A percentile compares a stretch with the other conserved stretches of the same genome.
Conservation (phyloP, 2,797 vertebrate species). For the Centropyge bicolor region DNA sequence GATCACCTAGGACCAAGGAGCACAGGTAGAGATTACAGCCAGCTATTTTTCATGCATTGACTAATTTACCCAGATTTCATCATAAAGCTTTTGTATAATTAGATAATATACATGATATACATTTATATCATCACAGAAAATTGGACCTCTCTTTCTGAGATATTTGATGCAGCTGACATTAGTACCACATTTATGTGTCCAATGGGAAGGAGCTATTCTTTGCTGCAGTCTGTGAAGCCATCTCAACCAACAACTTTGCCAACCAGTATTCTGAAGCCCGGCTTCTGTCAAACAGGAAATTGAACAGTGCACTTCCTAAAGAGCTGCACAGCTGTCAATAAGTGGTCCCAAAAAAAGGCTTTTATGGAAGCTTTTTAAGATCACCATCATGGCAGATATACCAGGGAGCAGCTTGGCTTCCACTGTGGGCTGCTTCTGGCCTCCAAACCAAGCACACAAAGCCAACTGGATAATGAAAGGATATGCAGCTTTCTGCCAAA, state of each 20-base stretch:
- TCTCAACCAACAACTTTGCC: constrained; percentile 37
- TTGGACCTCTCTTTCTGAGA: not conserved
- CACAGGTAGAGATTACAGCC: not conserved
- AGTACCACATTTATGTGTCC: constrained; percentile 2
- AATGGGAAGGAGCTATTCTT: constrained; percentile 37
- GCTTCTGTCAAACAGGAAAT: constrained; percentile 68
- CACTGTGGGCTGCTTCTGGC: constrained; percentile 58
- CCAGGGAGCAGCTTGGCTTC: constrained; percentile 64
- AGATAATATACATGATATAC: not conserved
- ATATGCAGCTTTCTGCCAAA: constrained; percentile 52
- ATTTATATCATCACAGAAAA: not conserved
- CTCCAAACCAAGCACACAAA: constrained; percentile 50
- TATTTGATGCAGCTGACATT: constrained; percentile 6
- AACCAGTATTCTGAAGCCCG: constrained; percentile 40
- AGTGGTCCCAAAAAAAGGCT: constrained; percentile 50
- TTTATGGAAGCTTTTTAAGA: constrained; percentile 64
- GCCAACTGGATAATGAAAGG: constrained; percentile 68
- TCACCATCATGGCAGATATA: constrained; percentile 60
- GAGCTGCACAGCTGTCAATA: constrained; percentile 56
- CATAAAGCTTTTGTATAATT: not conserved
- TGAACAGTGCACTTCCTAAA: constrained; percentile 70
- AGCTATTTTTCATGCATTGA: not conserved
- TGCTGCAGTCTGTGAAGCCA: constrained; percentile 34
- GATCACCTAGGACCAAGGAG: constrained; percentile 90
- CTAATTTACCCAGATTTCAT: not conserved